These are phyloP conservation scores for Siniperca scherzeri DNA, from an alignment of 2,797 vertebrate species.

Conservation along the genomic window DNA sequence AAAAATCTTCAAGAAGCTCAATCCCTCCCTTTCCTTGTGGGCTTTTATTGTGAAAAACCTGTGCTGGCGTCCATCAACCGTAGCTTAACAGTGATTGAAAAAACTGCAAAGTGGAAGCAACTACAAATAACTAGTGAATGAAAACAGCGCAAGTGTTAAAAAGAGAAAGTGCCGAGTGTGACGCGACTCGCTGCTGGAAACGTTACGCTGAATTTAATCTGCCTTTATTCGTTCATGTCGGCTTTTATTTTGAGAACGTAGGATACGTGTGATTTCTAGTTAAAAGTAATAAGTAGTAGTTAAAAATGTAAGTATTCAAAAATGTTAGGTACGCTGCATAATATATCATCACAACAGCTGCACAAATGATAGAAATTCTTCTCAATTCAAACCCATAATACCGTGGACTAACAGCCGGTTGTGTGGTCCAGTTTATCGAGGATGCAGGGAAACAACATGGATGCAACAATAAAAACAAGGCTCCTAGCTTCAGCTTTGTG, in stretches of 20 bases:
- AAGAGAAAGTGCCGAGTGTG: no score
- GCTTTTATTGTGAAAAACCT: no score
- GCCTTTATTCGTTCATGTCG: neutral
- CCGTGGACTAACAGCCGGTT: neutral
- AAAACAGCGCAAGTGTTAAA: no score
- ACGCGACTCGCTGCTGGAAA: neutral
- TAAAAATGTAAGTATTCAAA: neutral
- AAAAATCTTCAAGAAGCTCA: no score
- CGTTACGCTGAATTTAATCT: neutral
- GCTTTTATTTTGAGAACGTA: neutral
- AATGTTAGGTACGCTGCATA: neutral
- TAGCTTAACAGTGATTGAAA: no score
- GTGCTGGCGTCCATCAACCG: no score
- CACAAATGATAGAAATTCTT: neutral
- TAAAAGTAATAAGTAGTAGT: no score
- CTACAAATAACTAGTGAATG: no score
- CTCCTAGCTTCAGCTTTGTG: conserved; percentile 30
- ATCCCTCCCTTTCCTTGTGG: no score
- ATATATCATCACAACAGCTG: neutral
- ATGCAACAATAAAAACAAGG: conserved; percentile 28
- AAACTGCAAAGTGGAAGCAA: no score
- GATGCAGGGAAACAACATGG: conserved; percentile 56
- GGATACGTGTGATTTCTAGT: neutral
- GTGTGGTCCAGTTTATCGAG: neutral
- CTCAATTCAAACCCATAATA: neutral